phyloP scores from a whole-genome alignment of 2,113 vertebrate genomes.

The Genyomyrus donnyi region DNA sequence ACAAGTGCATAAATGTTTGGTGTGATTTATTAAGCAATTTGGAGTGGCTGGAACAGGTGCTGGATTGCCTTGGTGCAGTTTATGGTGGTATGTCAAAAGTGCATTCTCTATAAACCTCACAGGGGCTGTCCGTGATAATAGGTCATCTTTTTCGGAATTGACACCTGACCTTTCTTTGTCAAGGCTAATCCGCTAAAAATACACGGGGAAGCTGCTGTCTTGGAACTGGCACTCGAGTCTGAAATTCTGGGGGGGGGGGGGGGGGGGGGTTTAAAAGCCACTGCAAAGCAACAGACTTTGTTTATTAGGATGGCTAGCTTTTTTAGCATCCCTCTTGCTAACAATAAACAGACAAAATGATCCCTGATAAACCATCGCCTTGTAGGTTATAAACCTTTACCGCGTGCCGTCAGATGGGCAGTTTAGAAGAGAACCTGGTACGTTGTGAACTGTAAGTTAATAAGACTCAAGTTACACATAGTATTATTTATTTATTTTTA shows the following conservation, averaged over 20 bases:
- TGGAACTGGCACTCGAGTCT: not conserved
- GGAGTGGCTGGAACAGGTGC: not conserved
- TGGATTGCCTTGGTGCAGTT: not conserved
- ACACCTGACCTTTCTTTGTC: conserved; percentile 2
- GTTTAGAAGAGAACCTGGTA: not conserved
- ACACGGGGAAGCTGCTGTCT: not conserved
- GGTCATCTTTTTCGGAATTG: not conserved
- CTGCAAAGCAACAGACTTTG: not conserved
- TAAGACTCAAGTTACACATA: conserved; percentile 1
- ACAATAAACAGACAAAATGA: not conserved
- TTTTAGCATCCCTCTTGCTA: not conserved
- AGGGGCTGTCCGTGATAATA: not conserved
- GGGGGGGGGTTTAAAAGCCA: not conserved
- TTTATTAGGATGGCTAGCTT: not conserved
- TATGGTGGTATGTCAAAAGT: not conserved
- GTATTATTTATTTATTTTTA: not conserved
- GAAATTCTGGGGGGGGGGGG: not conserved
- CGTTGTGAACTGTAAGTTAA: not conserved
- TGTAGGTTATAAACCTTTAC: not conserved
- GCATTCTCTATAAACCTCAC: not conserved
- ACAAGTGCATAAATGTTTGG: not conserved
- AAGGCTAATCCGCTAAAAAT: conserved; percentile 10
- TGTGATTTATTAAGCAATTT: conserved; percentile 16
- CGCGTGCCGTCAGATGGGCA: not conserved
- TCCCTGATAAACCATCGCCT: not conserved